Percentiles rank a stretch among this genome's conserved stretches.
Conservation (phyloP, 2,888 invertebrate species). For the Tuta absoluta region DNA sequence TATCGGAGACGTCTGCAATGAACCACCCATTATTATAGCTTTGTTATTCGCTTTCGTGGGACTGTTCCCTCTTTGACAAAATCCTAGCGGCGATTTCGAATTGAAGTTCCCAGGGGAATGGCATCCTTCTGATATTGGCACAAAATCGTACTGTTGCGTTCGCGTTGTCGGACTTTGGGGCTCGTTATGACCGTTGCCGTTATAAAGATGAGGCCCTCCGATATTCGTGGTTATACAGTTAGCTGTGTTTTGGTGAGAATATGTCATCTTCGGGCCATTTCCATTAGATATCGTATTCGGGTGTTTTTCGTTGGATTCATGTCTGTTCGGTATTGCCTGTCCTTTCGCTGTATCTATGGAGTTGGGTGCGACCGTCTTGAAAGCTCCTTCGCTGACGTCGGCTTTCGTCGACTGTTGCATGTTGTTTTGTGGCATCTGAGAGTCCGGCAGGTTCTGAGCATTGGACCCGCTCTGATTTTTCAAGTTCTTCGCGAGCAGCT, state of each 20-base stretch:
- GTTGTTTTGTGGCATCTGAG: conserved; percentile 51
- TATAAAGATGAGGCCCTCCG: conserved; percentile 57
- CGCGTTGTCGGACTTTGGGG: conserved; percentile 89
- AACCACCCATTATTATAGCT: conserved; percentile 64
- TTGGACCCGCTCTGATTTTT: conserved; percentile 71
- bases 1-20: conserved; percentile 72
- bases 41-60: conserved; percentile 65
- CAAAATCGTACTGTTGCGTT: conserved; percentile 91
- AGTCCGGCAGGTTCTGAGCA: conserved; percentile 48
- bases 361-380: conserved; percentile 53
- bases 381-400: conserved; percentile 58
- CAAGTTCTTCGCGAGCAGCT: conserved; percentile 85
- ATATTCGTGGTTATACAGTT: conserved; percentile 48
- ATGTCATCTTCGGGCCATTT: conserved; percentile 56
- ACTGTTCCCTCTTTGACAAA: conserved; percentile 64
- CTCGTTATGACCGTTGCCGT: conserved; percentile 73
- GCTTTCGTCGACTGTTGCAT: conserved; percentile 49
- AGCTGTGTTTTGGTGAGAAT: conserved; percentile 47
- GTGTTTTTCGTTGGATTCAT: conserved; percentile 49
- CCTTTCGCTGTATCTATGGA: conserved; percentile 50
- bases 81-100: conserved; percentile 70
- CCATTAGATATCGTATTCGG: conserved; percentile 51
- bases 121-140: conserved; percentile 91
- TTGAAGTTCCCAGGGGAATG: conserved; percentile 82
- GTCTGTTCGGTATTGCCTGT: conserved; percentile 43